Evolutionary conservation across 2,113 vertebrate genomes (phyloP).

Genomic region (Pleuronectes platessa): DNA sequence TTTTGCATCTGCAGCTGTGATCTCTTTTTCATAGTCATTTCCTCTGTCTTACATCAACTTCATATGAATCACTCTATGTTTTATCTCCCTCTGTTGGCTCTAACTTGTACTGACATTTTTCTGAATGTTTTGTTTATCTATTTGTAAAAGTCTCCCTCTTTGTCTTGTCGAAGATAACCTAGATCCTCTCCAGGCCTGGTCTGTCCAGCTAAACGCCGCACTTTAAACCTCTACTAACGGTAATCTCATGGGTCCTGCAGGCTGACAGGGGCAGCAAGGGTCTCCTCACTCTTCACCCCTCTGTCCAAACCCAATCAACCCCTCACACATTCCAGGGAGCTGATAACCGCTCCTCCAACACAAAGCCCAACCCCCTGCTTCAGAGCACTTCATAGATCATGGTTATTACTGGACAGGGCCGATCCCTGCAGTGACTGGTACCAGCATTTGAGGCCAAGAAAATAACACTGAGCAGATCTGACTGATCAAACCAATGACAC

Average conservation of each 20-base stretch:
- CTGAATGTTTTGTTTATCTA: background rate
- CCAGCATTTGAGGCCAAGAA: slow-evolving; percentile 40
- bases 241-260: slow-evolving; percentile 21
- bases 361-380: slow-evolving; percentile 11
- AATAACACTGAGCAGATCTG: slow-evolving; percentile 65
- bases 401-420: slow-evolving; percentile 28
- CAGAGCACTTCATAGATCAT: slow-evolving; percentile 67
- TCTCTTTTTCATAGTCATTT: slow-evolving; percentile 1
- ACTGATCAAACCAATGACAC: slow-evolving; percentile 19
- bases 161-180: background rate
- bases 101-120: too few relatives aligned
- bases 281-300: slow-evolving; percentile 40
- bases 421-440: slow-evolving; percentile 65
- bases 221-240: background rate
- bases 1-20: slow-evolving; percentile 5
- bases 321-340: slow-evolving; percentile 72
- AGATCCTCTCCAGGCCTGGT: background rate
- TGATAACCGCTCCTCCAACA: slow-evolving; percentile 65
- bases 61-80: background rate
- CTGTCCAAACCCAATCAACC: slow-evolving; percentile 47
- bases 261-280: slow-evolving; percentile 26
- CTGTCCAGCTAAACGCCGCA: background rate
- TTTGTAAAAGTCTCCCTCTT: background rate
- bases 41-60: slow-evolving; percentile 11
- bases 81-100: background rate